Evolutionary conservation across 2,888 invertebrate species (phyloP).

Genomic region (Nudaria mundana): DNA sequence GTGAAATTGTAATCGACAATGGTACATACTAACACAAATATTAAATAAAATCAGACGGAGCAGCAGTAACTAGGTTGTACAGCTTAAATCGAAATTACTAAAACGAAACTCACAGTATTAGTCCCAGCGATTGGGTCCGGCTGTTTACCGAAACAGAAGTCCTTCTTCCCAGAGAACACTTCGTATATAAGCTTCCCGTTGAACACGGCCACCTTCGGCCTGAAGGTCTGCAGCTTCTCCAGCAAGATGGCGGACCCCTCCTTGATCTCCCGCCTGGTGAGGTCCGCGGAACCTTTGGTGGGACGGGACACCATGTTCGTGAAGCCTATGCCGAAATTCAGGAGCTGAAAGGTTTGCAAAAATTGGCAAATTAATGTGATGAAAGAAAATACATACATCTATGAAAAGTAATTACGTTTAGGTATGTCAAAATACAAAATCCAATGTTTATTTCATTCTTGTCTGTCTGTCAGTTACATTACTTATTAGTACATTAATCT

Average conservation of each 20-base stretch:
- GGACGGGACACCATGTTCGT: conserved; percentile 98
- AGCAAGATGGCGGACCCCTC: conserved; percentile 94
- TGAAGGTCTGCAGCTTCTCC: conserved; percentile 94
- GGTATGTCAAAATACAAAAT: too few species aligned
- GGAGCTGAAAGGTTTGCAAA: conserved; percentile 78
- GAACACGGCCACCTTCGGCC: conserved; percentile 98
- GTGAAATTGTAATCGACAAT: too few species aligned
- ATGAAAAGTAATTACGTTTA: too few species aligned
- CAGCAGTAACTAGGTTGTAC: too few species aligned
- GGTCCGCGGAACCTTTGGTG: conserved; percentile 97
- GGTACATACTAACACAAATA: too few species aligned
- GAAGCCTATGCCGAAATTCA: conserved; percentile 97
- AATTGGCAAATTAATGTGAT: too few species aligned
- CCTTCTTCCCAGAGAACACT: conserved; percentile 98
- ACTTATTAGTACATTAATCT: too few species aligned
- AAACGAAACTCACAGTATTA: conserved; percentile 87
- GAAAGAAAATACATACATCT: too few species aligned
- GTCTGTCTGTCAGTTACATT: too few species aligned
- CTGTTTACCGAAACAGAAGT: conserved; percentile 97
- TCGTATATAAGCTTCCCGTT: conserved; percentile 99
- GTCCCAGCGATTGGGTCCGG: conserved; percentile 96
- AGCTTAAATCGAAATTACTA: not conserved
- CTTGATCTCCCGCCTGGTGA: conserved; percentile 96
- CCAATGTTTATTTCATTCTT: too few species aligned
- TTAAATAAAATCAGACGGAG: too few species aligned